Evolutionary conservation across 2,888 invertebrate genomes (phyloP).

Genomic region (Luffia ferchaultella): DNA sequence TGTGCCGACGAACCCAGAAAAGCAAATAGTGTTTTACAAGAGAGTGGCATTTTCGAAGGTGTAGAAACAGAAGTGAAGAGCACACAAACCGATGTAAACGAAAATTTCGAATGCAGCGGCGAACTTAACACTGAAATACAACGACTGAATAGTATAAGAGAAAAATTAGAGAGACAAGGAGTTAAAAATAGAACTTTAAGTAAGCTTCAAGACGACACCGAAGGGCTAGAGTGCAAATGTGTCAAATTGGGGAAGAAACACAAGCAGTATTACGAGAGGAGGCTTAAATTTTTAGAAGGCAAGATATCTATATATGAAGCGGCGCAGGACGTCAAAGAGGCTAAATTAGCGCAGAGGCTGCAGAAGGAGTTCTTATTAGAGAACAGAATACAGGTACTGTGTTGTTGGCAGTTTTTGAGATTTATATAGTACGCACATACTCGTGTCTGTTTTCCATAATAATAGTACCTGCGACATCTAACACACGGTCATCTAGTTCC

Average conservation of each 20-base stretch:
- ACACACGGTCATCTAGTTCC: no score
- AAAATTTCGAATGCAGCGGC: conserved; percentile 55
- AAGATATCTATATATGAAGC: conserved; percentile 73
- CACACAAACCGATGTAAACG: conserved; percentile 69
- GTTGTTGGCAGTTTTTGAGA: no score
- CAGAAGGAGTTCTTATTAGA: conserved; percentile 68
- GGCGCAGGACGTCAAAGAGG: conserved; percentile 68
- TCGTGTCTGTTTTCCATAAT: no score
- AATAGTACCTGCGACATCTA: no score
- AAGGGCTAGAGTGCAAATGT: conserved; percentile 55
- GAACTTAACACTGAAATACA: conserved; percentile 69
- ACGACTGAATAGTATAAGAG: conserved; percentile 70
- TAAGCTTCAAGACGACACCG: conserved; percentile 35
- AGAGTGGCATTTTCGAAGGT: conserved; percentile 78
- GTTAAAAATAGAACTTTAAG: conserved; percentile 55
- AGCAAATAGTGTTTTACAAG: conserved; percentile 69
- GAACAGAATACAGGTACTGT: conserved; percentile 51
- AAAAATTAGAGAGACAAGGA: conserved; percentile 68
- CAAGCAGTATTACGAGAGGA: conserved; percentile 72
- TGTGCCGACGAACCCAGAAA: conserved; percentile 49
- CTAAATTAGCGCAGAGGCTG: conserved; percentile 68
- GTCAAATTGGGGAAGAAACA: conserved; percentile 65
- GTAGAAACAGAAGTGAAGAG: conserved; percentile 52
- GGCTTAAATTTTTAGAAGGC: conserved; percentile 69
- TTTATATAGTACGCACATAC: no score